Evolutionary conservation across 2,113 vertebrate species (phyloP).

Genomic region (Condylura cristata): DNA sequence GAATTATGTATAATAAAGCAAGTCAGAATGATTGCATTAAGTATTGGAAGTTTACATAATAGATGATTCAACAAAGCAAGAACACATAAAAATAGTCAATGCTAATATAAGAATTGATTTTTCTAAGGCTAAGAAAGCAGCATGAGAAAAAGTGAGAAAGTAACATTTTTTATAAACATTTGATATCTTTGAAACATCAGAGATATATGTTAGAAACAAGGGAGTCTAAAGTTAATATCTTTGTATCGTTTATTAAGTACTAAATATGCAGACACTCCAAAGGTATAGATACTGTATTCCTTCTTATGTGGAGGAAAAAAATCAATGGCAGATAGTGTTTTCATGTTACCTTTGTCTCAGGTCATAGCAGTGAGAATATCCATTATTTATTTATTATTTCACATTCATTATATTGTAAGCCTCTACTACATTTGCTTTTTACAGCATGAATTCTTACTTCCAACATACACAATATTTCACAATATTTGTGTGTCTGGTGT

Average conservation of each 20-base stretch:
- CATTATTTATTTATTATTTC: neutral
- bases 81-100: too few species aligned
- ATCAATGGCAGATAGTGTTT: neutral
- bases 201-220: neutral
- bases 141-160: too few species aligned
- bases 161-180: too few species aligned
- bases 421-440: neutral
- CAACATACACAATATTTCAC: rapidly evolving
- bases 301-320: neutral
- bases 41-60: too few species aligned
- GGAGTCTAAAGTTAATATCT: neutral
- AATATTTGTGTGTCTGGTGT: rapidly evolving
- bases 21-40: too few species aligned
- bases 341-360: neutral
- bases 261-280: neutral
- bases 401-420: neutral
- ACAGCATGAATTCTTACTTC: neutral
- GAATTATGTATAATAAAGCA: too few species aligned
- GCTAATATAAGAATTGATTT: too few species aligned
- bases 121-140: too few species aligned
- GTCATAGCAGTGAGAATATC: neutral
- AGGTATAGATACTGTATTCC: neutral
- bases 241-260: neutral
- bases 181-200: neutral
- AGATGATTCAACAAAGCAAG: too few species aligned